phyloP scores from a whole-genome alignment of 2,888 invertebrate genomes.

The Salticus scenicus region DNA sequence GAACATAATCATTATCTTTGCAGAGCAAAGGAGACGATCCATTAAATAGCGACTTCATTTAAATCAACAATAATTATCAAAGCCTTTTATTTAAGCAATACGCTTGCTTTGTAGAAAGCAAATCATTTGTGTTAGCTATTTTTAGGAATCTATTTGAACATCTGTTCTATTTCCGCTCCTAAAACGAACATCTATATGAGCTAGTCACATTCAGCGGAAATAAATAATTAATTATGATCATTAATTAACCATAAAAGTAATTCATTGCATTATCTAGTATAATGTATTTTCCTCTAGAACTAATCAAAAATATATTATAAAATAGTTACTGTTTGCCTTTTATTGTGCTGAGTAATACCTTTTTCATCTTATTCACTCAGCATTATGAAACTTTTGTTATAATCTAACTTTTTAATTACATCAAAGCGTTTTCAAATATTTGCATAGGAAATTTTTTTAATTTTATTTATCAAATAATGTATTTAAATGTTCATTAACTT shows the following conservation, averaged over 20 bases:
- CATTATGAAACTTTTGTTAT: too few relatives aligned
- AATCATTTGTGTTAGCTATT: neutral
- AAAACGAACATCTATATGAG: neutral
- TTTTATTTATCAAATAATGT: too few relatives aligned
- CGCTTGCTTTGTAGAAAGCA: neutral
- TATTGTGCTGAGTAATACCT: too few relatives aligned
- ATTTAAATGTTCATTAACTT: too few relatives aligned
- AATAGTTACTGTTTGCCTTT: too few relatives aligned
- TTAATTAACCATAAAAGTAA: neutral
- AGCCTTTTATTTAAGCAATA: neutral
- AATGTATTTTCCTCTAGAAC: too few relatives aligned
- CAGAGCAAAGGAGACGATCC: neutral
- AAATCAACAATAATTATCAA: neutral
- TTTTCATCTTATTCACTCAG: too few relatives aligned
- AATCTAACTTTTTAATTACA: too few relatives aligned
- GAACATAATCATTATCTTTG: neutral
- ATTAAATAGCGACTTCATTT: neutral
- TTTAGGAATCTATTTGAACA: neutral
- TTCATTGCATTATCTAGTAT: too few relatives aligned
- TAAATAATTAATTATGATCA: slow-evolving; percentile 1
- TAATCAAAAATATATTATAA: too few relatives aligned
- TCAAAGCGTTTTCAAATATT: too few relatives aligned
- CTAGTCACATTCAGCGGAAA: neutral
- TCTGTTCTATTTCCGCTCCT: neutral
- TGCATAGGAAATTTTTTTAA: too few relatives aligned